Percentiles rank a stretch among this genome's conserved stretches.
Conservation (phyloP, 1,140 invertebrate genomes). For the Bombyx mori region ASM3026992v2 NC_085107.1:3619001-3619500, state of each 20-base stretch:
- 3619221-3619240: constrained; percentile 90
- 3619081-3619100: constrained; percentile 80
- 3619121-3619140: constrained; percentile 97
- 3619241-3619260: background rate
- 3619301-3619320: too few species aligned
- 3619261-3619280: too few species aligned
- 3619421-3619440: too few species aligned
- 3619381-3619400: too few species aligned
- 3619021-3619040: constrained; percentile 83
- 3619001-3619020: constrained; percentile 80
- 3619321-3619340: too few species aligned
- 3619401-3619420: too few species aligned
- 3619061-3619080: constrained; percentile 77
- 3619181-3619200: constrained; percentile 95
- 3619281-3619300: too few species aligned
- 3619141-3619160: constrained; percentile 97
- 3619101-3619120: constrained; percentile 97
- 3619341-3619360: too few species aligned
- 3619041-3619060: constrained; percentile 80
- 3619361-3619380: too few species aligned
- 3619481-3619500: too few species aligned
- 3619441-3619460: too few species aligned
- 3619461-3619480: too few species aligned
- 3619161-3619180: constrained; percentile 98
- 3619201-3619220: constrained; percentile 96